phyloP scores from a whole-genome alignment of 92 coral and sea anemone genomes.

The Epizoanthus illoricatus region DNA sequence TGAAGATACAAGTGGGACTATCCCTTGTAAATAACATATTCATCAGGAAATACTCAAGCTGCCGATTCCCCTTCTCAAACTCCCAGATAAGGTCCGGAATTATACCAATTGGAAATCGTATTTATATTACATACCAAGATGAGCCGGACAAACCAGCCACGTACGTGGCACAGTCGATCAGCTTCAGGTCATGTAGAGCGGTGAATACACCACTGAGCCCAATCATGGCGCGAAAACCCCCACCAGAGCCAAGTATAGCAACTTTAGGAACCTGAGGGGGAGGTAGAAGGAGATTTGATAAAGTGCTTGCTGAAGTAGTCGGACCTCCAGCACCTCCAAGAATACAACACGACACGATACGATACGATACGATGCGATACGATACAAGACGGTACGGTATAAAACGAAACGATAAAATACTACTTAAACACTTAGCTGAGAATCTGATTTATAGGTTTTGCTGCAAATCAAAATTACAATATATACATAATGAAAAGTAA shows the following conservation, averaged over 20 bases:
- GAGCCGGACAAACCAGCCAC: conserved; percentile 50
- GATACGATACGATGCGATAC: no score
- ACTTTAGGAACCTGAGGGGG: conserved; percentile 48
- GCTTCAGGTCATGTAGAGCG: conserved; percentile 41
- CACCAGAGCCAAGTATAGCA: conserved; percentile 55
- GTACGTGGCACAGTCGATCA: conserved; percentile 48
- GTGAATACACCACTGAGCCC: conserved; percentile 44
- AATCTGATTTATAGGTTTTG: no score
- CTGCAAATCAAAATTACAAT: no score
- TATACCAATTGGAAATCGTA: not conserved
- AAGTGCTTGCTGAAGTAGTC: no score
- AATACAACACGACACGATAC: no score
- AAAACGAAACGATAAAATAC: no score
- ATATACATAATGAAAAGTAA: no score
- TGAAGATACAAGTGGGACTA: no score
- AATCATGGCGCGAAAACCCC: conserved; percentile 52
- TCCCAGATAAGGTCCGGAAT: not conserved
- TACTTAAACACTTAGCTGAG: no score
- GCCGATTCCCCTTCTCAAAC: not conserved
- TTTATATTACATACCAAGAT: conserved; percentile 35
- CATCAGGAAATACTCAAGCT: not conserved
- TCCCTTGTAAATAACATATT: no score
- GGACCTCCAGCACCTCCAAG: no score
- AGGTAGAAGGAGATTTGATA: not conserved
- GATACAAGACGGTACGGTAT: no score